Evolutionary conservation across 2,797 vertebrate genomes (phyloP).

Genomic region (Hephaestus fuliginosus): DNA sequence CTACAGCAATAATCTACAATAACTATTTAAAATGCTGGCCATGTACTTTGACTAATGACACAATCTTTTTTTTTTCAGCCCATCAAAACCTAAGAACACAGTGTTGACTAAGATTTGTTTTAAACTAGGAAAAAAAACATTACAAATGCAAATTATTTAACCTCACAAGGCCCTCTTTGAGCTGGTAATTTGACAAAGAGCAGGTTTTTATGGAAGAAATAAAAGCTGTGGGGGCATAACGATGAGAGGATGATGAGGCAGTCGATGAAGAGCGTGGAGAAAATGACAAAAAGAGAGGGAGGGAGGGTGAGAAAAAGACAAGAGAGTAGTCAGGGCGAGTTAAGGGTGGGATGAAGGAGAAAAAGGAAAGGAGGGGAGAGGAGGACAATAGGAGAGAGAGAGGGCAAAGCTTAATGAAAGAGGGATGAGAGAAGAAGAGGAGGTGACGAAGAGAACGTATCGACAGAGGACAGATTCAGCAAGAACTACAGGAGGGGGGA

Average conservation of each 20-base stretch:
- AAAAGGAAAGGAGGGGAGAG: conserved; percentile 8
- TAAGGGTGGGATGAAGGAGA: conserved; percentile 1
- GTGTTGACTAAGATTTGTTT: conserved; percentile 15
- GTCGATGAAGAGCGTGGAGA: background rate
- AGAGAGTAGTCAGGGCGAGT: background rate
- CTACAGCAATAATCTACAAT: conserved; percentile 29
- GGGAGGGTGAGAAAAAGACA: background rate
- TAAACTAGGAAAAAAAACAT: conserved; percentile 1
- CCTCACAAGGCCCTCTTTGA: conserved; percentile 21
- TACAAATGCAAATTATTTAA: conserved; percentile 52
- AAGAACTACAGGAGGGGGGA: conserved; percentile 36
- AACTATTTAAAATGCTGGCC: conserved; percentile 57
- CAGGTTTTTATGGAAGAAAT: conserved; percentile 13
- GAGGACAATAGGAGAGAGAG: conserved; percentile 9
- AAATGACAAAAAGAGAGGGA: background rate
- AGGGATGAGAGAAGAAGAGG: conserved; percentile 45
- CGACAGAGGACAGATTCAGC: conserved; percentile 77
- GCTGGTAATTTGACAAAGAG: conserved; percentile 41
- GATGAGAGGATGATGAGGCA: conserved; percentile 13
- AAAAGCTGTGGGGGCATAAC: conserved; percentile 27
- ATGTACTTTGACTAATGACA: conserved; percentile 52
- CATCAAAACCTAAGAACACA: conserved; percentile 28
- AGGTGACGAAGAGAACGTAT: conserved; percentile 38
- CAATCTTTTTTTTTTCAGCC: conserved; percentile 13
- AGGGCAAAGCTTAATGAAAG: conserved; percentile 64